Percentiles rank a stretch among this genome's conserved stretches.
Conservation (phyloP, 37 sponge, comb jelly and placozoan genomes). For the Ephydatia muelleri region DNA sequence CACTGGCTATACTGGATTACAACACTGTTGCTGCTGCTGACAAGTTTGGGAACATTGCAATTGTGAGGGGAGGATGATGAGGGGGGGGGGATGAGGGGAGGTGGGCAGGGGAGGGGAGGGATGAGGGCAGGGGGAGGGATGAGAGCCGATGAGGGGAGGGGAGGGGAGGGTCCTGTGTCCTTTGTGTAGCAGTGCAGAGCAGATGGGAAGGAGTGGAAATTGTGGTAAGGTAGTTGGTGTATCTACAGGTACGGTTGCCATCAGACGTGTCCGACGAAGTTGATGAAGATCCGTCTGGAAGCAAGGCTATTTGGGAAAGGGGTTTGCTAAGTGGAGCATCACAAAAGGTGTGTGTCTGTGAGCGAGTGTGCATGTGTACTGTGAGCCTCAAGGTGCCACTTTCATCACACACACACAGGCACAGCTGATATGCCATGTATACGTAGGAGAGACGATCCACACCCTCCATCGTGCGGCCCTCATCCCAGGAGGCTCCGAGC, state of each 20-base stretch:
- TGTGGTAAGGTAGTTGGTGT: no score
- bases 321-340: slow-evolving; percentile 94
- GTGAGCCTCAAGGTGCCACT: background rate
- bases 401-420: slow-evolving; percentile 35
- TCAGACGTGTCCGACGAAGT: slow-evolving; percentile 86
- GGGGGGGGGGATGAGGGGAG: background rate
- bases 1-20: slow-evolving; percentile 85
- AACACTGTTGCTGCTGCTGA: slow-evolving; percentile 93
- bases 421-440: slow-evolving; percentile 75
- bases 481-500: slow-evolving; percentile 97
- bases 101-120: background rate
- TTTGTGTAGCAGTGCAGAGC: no score
- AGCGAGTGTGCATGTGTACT: background rate
- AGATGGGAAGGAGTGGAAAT: no score
- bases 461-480: slow-evolving; percentile 91
- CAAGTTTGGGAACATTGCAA: slow-evolving; percentile 94
- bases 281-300: slow-evolving; percentile 97
- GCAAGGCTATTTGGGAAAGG: slow-evolving; percentile 93
- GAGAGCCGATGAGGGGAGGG: no score
- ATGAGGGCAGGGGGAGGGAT: background rate
- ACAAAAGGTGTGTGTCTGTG: slow-evolving; percentile 79
- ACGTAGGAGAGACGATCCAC: slow-evolving; percentile 91
- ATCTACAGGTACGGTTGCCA: slow-evolving; percentile 69
- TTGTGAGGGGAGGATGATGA: slow-evolving; percentile 44
- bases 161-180: no score